phyloP scores from a whole-genome alignment of 1,140 invertebrate genomes.

The Cylas formicarius region DNA sequence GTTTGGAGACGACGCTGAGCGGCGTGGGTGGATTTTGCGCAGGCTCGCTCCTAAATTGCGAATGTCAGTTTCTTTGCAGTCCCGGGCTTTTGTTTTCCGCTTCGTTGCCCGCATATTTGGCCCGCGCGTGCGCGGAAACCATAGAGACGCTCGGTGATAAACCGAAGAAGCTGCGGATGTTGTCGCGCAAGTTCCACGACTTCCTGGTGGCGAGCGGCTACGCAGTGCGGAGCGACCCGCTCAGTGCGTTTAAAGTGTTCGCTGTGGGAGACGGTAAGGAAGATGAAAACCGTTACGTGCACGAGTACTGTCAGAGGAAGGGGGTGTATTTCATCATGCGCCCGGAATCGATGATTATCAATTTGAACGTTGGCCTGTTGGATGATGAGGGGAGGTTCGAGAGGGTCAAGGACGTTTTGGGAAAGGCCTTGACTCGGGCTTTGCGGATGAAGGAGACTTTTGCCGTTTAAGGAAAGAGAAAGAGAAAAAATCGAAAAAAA shows the following conservation, averaged over 20 bases:
- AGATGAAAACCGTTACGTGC: slow-evolving; percentile 9
- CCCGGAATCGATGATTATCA: slow-evolving; percentile 25
- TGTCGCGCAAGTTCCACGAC: slow-evolving; percentile 22
- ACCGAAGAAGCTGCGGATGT: slow-evolving; percentile 19
- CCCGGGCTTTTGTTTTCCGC: too few relatives aligned
- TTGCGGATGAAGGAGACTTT: too few relatives aligned
- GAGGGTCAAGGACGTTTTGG: slow-evolving; percentile 22
- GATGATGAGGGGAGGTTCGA: slow-evolving; percentile 16
- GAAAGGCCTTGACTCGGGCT: slow-evolving; percentile 12
- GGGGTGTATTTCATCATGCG: slow-evolving; percentile 27
- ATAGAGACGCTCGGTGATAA: too few relatives aligned
- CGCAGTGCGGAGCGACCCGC: slow-evolving; percentile 26
- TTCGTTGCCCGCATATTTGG: too few relatives aligned
- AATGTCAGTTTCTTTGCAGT: too few relatives aligned
- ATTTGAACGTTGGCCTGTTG: slow-evolving; percentile 26
- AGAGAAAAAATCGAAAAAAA: too few relatives aligned
- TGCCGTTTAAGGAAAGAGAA: too few relatives aligned
- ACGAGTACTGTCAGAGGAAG: slow-evolving; percentile 25
- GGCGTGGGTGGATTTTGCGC: too few relatives aligned
- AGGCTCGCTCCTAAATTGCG: too few relatives aligned
- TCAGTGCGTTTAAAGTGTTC: slow-evolving; percentile 32
- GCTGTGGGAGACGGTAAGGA: slow-evolving; percentile 14
- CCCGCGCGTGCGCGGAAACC: too few relatives aligned
- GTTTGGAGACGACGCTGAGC: too few relatives aligned
- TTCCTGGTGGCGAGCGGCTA: slow-evolving; percentile 21